Conservation (phyloP, 2,113 vertebrate genomes). For the Rhegmatorhina hoffmannsi region DNA sequence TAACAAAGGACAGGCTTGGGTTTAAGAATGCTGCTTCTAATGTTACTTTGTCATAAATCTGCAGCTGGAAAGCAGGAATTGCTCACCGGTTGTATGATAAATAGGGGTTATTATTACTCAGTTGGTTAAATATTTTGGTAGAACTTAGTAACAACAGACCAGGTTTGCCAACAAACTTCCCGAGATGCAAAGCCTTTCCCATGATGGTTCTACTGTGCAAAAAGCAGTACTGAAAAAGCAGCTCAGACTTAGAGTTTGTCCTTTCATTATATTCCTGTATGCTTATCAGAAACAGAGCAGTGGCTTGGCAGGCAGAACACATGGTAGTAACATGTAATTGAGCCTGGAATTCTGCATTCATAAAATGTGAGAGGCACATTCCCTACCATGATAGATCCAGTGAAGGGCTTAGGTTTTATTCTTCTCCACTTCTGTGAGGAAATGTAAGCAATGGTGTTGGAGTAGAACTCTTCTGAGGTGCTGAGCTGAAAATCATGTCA, state of each 20-base stretch:
- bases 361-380: neutral
- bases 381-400: neutral
- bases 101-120: neutral
- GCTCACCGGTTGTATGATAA: neutral
- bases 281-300: neutral
- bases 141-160: neutral
- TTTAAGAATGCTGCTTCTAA: neutral
- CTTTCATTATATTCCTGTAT: neutral
- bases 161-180: neutral
- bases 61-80: neutral
- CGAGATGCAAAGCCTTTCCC: neutral
- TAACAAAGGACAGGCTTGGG: neutral
- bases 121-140: conserved; percentile 30
- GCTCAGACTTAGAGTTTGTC: neutral
- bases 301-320: neutral
- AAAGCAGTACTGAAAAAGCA: neutral
- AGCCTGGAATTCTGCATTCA: neutral
- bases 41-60: neutral
- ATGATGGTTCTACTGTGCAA: neutral
- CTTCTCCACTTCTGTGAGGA: neutral
- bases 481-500: conserved; percentile 25
- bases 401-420: neutral
- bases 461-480: neutral
- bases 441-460: neutral
- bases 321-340: neutral